Base-by-base conservation (phyloP, 2,888 invertebrate species). In the Oxyteleia sp. region DNA sequence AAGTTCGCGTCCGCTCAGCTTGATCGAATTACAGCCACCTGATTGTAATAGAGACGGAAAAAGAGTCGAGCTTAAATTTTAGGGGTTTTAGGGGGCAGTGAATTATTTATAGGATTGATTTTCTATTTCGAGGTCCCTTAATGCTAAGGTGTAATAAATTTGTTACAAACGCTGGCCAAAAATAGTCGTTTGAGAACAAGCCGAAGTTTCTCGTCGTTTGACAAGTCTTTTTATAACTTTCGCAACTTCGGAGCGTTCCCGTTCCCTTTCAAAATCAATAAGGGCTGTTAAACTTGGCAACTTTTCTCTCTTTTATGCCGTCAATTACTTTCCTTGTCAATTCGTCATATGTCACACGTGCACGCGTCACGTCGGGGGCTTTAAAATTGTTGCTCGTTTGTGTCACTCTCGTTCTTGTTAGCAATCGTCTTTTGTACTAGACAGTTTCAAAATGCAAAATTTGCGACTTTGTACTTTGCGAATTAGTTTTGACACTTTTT, bases 241-340 rank as follows among this genome's bases (percentile, higher is more conserved):
- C 41, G 26, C 59, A 59, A 72, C 57, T 55, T 43, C 23, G 20
- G 11, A 57, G 35, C 43, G 11, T 45, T 75, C 16, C 13, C 35
- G 16, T 64, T 57, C 41, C 29, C 15, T 57, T 81, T 69, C 23
- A 71, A 45, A 75, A 74, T 53, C 68, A 78, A 74, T 72, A 64
- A 74, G 64, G 43, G 43, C 53, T 57, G 57, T 68, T 68, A 38
- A 76, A 72, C 64, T 57, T 66, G 59, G 13, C 1, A 51, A 66
- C 76, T 45, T 83, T 74, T 57, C 57, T 81, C 74, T 51, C 55
- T 69, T 76, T 74, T 63, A 63, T 66, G 53, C 61, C 63, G 80
- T 68, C 74, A 72, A 57, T 78, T 61, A 71, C 61, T 68, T 71
- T 18, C 23, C 66, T 63, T 75, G 82, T 82, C 82, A 75, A 75